Percentiles rank a stretch among this genome's conserved stretches.
Conservation (phyloP, 2,888 invertebrate genomes). For the Andrena bicolor region DNA sequence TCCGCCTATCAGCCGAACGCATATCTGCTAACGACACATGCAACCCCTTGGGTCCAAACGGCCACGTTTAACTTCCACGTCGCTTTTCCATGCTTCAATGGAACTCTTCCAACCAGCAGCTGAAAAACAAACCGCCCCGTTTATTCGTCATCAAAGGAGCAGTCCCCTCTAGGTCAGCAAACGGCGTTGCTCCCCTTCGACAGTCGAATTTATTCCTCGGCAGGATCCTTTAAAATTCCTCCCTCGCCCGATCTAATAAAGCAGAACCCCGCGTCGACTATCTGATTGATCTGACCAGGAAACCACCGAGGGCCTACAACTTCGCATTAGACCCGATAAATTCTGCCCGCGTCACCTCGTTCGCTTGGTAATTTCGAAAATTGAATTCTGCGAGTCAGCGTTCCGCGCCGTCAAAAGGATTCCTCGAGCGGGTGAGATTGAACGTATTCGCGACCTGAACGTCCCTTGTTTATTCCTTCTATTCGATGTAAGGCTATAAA, state of each 20-base stretch:
- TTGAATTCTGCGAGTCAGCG: conserved; percentile 50
- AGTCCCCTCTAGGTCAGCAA: conserved; percentile 21
- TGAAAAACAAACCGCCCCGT: conserved; percentile 16
- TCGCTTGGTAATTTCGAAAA: conserved; percentile 41
- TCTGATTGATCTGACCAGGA: conserved; percentile 41
- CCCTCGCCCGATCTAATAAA: conserved; percentile 35
- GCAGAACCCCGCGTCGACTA: conserved; percentile 5
- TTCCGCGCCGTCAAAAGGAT: neutral
- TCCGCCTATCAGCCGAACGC: neutral
- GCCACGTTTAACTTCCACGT: neutral
- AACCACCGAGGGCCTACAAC: conserved; percentile 12
- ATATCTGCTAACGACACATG: conserved; percentile 3
- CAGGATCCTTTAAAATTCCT: conserved; percentile 12
- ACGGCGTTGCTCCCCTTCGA: conserved; percentile 2
- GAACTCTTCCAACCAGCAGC: neutral
- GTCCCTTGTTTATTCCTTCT: conserved; percentile 41
- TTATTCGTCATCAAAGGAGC: conserved; percentile 40
- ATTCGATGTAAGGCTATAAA: conserved; percentile 22
- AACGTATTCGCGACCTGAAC: neutral
- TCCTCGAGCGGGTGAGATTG: neutral
- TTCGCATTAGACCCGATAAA: conserved; percentile 24
- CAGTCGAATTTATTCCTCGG: conserved; percentile 32
- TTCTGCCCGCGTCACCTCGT: conserved; percentile 34
- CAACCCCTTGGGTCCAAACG: neutral
- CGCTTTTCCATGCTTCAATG: neutral